These are phyloP conservation scores for Ceratosolen solmsi DNA, from an alignment of 1,140 invertebrate species.

Conservation along the genomic window DNA sequence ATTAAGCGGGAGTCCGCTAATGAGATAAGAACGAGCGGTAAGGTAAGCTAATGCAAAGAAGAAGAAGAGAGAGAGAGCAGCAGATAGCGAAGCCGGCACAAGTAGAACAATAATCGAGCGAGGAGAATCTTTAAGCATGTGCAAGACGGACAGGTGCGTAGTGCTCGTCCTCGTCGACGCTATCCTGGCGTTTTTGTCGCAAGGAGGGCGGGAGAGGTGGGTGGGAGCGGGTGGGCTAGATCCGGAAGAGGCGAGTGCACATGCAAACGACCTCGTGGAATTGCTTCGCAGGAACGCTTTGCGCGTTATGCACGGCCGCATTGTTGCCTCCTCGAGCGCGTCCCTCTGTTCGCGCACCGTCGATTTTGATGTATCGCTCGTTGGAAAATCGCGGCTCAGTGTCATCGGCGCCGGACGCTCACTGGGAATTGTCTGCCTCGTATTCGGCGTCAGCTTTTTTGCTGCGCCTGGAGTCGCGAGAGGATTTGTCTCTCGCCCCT, in stretches of 20 bases:
- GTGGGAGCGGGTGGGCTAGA: neutral
- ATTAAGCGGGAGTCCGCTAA: slow-evolving; percentile 8
- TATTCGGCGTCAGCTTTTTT: neutral
- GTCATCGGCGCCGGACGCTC: neutral
- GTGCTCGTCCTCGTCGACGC: too few species aligned
- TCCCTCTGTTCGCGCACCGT: neutral
- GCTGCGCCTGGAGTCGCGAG: neutral
- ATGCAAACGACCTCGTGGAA: slow-evolving; percentile 43
- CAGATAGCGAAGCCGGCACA: too few species aligned
- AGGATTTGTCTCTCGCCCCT: neutral
- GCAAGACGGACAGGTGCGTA: neutral
- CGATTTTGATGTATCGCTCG: slow-evolving; percentile 34
- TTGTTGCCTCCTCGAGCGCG: slow-evolving; percentile 24
- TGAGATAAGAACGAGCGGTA: neutral
- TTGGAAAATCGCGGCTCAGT: slow-evolving; percentile 25
- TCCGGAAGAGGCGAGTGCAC: slow-evolving; percentile 2
- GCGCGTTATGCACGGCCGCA: slow-evolving; percentile 11
- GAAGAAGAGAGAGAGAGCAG: neutral
- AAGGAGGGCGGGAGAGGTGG: neutral
- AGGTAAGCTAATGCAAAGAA: neutral
- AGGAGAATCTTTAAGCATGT: neutral
- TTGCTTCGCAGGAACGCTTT: neutral
- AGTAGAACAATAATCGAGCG: neutral
- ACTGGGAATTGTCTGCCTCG: neutral
- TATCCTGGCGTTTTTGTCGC: neutral